Percentiles rank a stretch among this genome's conserved stretches.
These are phyloP conservation scores for Tetramorium bicarinatum DNA, from an alignment of 2,888 invertebrate species.

Conservation along the genomic window DNA sequence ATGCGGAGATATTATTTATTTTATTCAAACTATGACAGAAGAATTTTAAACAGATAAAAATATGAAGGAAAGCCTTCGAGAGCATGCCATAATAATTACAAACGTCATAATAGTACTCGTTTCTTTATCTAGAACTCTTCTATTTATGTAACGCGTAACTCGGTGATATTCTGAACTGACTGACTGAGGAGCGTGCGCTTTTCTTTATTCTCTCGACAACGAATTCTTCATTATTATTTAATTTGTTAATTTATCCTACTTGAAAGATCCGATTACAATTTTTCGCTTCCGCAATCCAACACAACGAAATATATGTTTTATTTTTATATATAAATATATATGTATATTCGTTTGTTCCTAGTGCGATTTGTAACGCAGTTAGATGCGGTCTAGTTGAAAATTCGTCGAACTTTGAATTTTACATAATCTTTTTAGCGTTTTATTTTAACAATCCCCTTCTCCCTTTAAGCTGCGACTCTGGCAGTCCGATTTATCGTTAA, in stretches of 20 bases:
- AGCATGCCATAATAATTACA: conserved; percentile 39
- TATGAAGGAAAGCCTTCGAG: background rate
- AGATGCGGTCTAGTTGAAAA: conserved; percentile 25
- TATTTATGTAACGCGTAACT: conserved; percentile 44
- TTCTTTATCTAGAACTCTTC: conserved; percentile 4
- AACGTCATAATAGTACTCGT: conserved; percentile 4
- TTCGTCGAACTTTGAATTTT: conserved; percentile 25
- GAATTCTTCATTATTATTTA: conserved; percentile 25
- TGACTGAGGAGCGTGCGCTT: conserved; percentile 9
- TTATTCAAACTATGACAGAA: background rate
- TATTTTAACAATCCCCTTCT: background rate
- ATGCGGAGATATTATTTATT: conserved; percentile 26
- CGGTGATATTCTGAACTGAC: conserved; percentile 26
- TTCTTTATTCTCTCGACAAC: conserved; percentile 35
- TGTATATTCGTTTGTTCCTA: conserved; percentile 39
- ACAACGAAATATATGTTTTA: conserved; percentile 42
- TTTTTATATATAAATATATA: conserved; percentile 36
- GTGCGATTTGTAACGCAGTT: conserved; percentile 24
- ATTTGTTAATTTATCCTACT: conserved; percentile 4
- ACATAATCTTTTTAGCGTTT: conserved; percentile 25
- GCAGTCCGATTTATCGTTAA: conserved; percentile 39
- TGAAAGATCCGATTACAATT: conserved; percentile 11
- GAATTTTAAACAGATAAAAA: background rate
- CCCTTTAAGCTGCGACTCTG: conserved; percentile 19
- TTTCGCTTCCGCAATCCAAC: conserved; percentile 17